These are phyloP conservation scores for Palythoa heliodiscus DNA, from an alignment of 92 coral and sea anemone genomes.

Conservation along the genomic window DNA sequence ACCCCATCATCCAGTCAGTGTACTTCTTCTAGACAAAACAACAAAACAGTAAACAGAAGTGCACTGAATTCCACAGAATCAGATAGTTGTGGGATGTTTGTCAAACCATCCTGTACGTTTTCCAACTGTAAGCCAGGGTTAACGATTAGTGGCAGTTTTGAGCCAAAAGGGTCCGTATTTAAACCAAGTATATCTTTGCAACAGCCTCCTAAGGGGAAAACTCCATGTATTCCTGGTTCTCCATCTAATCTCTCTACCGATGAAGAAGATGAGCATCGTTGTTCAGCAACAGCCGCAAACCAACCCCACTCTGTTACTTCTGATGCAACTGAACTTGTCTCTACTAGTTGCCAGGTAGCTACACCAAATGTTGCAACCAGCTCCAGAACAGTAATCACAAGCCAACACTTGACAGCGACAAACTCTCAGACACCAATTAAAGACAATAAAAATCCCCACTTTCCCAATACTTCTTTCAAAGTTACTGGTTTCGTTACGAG, in stretches of 20 bases:
- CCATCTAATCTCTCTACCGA: neutral
- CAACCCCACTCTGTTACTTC: neutral
- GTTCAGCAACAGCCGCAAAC: neutral
- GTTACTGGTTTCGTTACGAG: neutral
- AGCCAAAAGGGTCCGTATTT: conserved; percentile 85
- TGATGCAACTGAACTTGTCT: neutral
- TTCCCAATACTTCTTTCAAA: neutral
- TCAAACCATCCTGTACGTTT: conserved; percentile 29
- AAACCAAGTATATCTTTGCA: conserved; percentile 68
- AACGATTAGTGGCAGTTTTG: conserved; percentile 80
- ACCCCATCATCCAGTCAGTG: conserved; percentile 3
- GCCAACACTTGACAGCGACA: neutral
- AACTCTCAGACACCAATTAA: conserved; percentile 7
- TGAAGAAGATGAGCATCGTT: neutral
- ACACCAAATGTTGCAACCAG: neutral
- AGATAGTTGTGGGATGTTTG: conserved; percentile 13
- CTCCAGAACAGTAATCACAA: neutral
- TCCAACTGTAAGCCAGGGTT: conserved; percentile 63
- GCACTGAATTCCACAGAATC: conserved; percentile 1
- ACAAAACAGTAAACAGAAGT: conserved; percentile 6
- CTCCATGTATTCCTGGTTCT: neutral
- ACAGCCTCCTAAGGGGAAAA: conserved; percentile 29
- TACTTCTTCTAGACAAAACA: conserved; percentile 21
- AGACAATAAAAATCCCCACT: neutral
- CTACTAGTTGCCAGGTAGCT: neutral